A percentile compares a stretch with the other conserved stretches of the same genome.
Evolutionary conservation across 2,797 vertebrate genomes (phyloP).

Genomic region (Monodelphis domestica): DNA sequence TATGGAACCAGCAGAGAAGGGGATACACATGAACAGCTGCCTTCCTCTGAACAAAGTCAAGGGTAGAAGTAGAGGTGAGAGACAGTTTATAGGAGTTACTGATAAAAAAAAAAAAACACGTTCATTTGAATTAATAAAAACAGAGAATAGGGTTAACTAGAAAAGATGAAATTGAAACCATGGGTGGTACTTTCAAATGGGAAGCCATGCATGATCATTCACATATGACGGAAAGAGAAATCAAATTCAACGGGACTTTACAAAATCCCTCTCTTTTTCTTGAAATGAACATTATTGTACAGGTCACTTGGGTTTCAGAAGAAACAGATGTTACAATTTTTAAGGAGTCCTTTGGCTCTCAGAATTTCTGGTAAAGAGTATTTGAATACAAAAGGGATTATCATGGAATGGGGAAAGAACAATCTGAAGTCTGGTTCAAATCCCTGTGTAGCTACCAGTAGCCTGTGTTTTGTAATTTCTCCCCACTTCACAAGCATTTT

Average conservation of each 20-base stretch:
- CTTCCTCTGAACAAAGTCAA: not conserved
- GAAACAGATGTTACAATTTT: not conserved
- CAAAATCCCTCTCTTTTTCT: conserved; percentile 17
- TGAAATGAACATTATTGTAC: conserved; percentile 37
- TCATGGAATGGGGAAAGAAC: not conserved
- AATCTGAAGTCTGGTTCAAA: not conserved
- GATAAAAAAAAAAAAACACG: conserved; percentile 42
- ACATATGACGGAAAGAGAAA: conserved; percentile 8
- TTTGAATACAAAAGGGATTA: not conserved
- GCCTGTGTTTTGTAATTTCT: not conserved
- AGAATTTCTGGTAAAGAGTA: conserved; percentile 22
- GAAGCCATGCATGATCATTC: too few relatives aligned
- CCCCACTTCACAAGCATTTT: not conserved
- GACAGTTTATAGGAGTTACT: not conserved
- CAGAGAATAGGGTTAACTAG: not conserved
- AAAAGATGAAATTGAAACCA: not conserved
- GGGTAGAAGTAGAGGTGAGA: not conserved
- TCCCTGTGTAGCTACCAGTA: not conserved
- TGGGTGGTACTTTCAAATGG: not conserved
- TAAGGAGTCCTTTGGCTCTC: conserved; percentile 12
- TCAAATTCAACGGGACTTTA: not conserved
- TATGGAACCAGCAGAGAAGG: conserved; percentile 29
- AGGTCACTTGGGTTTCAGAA: not conserved
- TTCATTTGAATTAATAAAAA: not conserved
- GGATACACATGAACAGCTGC: not conserved